These are phyloP conservation scores for Argentina silus DNA, from an alignment of 2,797 vertebrate species.

Conservation along the genomic window DNA sequence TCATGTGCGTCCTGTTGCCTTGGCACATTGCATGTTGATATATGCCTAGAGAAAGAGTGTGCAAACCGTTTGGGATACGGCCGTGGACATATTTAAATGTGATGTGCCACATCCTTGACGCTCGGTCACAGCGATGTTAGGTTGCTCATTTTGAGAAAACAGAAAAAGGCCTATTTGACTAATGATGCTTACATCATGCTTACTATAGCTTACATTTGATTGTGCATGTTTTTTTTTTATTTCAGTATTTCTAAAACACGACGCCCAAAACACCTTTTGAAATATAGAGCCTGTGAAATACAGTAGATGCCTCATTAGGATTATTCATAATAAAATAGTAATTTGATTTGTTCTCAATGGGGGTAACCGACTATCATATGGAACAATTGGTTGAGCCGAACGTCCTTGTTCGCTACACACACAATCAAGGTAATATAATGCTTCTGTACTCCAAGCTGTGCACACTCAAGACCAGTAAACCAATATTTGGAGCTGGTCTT, in stretches of 20 bases:
- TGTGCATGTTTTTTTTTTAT: not conserved
- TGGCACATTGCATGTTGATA: not conserved
- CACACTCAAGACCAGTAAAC: not conserved
- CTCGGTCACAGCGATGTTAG: not conserved
- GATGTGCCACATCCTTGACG: not conserved
- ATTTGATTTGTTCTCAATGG: no score
- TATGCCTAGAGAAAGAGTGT: not conserved
- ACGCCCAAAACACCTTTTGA: not conserved
- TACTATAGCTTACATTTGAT: not conserved
- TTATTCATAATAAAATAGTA: no score
- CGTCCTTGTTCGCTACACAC: not conserved
- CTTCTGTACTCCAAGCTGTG: not conserved
- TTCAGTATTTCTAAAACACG: not conserved
- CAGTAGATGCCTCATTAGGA: not conserved
- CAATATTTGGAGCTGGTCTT: not conserved
- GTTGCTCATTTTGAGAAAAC: not conserved
- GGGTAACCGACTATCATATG: no score
- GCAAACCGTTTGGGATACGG: not conserved
- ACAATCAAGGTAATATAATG: not conserved
- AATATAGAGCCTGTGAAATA: not conserved
- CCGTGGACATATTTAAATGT: not conserved
- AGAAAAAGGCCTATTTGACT: not conserved
- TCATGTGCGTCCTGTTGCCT: not conserved
- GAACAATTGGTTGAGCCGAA: no score
- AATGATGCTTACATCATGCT: not conserved